Percentiles rank a stretch among this genome's conserved stretches.
These are phyloP conservation scores for Sebastes itinus DNA, from an alignment of 2,797 vertebrate species.

Conservation along the genomic window DNA sequence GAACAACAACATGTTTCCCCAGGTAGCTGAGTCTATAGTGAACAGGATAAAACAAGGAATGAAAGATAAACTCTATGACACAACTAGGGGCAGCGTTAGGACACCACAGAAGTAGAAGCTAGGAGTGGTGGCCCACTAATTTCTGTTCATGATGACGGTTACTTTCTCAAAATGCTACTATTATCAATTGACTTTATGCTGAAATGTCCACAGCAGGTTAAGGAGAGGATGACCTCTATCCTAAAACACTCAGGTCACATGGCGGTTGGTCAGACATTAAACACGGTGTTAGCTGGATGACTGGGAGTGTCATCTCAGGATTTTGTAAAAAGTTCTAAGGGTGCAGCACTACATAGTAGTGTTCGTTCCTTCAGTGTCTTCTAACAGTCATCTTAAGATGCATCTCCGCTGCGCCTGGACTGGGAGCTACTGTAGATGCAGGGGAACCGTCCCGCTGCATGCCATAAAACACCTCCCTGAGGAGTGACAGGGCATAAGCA, in stretches of 20 bases:
- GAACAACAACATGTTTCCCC: slow-evolving; percentile 43
- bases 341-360: slow-evolving; percentile 84
- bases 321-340: slow-evolving; percentile 53
- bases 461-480: slow-evolving; percentile 83
- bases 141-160: slow-evolving; percentile 46
- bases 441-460: slow-evolving; percentile 70
- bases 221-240: slow-evolving; percentile 23
- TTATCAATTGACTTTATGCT: slow-evolving; percentile 45
- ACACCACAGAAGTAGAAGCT: slow-evolving; percentile 42
- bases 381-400: slow-evolving; percentile 55
- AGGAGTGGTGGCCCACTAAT: slow-evolving; percentile 41
- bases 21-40: slow-evolving; percentile 48
- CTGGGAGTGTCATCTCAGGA: slow-evolving; percentile 45
- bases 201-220: slow-evolving; percentile 45
- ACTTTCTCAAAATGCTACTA: slow-evolving; percentile 48
- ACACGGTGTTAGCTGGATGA: slow-evolving; percentile 30
- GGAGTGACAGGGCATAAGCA: slow-evolving; percentile 84
- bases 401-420: slow-evolving; percentile 58
- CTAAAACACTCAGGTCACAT: slow-evolving; percentile 35
- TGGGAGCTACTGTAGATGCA: slow-evolving; percentile 79
- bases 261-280: slow-evolving; percentile 38
- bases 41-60: slow-evolving; percentile 65
- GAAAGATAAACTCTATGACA: slow-evolving; percentile 54
- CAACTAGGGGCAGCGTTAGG: slow-evolving; percentile 50
- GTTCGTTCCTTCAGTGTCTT: slow-evolving; percentile 70